Conservation (phyloP, 2,888 invertebrate species). For the Agelastica alni region DNA sequence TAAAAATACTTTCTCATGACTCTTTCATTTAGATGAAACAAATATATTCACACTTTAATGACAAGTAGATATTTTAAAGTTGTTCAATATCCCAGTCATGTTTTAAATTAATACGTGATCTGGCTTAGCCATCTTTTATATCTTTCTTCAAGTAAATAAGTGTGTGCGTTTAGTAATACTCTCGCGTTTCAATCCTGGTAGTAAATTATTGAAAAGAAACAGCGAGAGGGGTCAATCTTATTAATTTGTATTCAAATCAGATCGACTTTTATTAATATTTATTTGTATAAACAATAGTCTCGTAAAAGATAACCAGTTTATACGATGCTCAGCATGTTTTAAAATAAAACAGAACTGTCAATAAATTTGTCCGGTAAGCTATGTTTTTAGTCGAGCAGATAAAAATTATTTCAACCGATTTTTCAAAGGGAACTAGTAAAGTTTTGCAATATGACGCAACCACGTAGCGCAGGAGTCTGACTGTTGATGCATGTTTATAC, state of each 20-base stretch:
- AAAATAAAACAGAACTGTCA: no score
- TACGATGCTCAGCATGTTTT: no score
- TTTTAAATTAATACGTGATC: slow-evolving; percentile 16
- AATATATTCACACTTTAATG: slow-evolving; percentile 17
- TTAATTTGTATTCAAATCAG: slow-evolving; percentile 13
- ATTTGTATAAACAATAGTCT: slow-evolving; percentile 13
- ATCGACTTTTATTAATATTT: slow-evolving; percentile 11
- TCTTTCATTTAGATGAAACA: no score
- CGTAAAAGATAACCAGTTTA: no score
- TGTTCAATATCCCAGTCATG: slow-evolving; percentile 13
- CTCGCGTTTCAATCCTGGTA: slow-evolving; percentile 14
- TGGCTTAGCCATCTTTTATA: slow-evolving; percentile 9
- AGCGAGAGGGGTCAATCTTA: slow-evolving; percentile 14
- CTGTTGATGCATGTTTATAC: no score
- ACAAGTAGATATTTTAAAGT: slow-evolving; percentile 3
- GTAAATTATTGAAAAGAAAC: slow-evolving; percentile 6
- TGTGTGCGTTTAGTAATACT: slow-evolving; percentile 10
- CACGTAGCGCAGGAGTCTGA: no score
- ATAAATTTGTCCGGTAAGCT: no score
- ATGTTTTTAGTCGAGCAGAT: no score
- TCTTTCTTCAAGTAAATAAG: slow-evolving; percentile 17
- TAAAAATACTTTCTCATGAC: no score
- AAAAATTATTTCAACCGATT: no score
- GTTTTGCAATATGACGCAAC: no score
- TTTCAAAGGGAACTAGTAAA: no score